Base-by-base conservation (phyloP, 2,113 vertebrate genomes). In the Cheirogaleus medius region DNA sequence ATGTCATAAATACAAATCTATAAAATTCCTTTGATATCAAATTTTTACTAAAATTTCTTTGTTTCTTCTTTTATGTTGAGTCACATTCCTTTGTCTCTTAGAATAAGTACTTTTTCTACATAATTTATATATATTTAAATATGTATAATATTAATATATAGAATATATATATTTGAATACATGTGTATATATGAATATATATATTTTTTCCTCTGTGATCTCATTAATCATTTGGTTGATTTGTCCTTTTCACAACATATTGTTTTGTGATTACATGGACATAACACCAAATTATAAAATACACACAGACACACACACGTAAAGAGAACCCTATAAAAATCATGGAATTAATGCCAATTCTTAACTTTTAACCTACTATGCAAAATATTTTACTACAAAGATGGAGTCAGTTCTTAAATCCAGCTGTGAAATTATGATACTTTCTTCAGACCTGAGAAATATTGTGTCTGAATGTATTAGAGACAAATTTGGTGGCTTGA, bases 251-350 rank as follows among this genome's bases (percentile, higher is more conserved):
- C 7, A 58, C 4, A 64, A 1, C 14, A 34, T 0, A n/a, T 52
- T 25, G 1, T 74, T 92, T 85, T 92, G 34, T 76, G 60, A 44
- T 86, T 78, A 88, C 4, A 66, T 58, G 2, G 5, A 34, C 37
- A 91, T 11, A 83, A n/a, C 10, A 73, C 10, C 47, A 63, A 84
- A 84, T 69, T 69, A 18, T 74, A 68, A 42, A 80, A 63, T 29
- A 68, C 27, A 76, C 11, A 11, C 34, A 42, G 54, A 63, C 27
- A 66, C 27, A 76, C 21, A 25, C 11, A 17, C 23, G 10, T 47
- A 42, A 90, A 87, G 34, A 60, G 58, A 93, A 84, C 47, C 15
- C 29, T 81, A 64, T 52, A 64, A 63, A 96, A 96, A 81, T 42
- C 32, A 39, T 17, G 12, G 18, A 66, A 49, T 69, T 74, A 63